phyloP scores from a whole-genome alignment of 2,888 invertebrate genomes.

The Watsonalla cultraria region DNA sequence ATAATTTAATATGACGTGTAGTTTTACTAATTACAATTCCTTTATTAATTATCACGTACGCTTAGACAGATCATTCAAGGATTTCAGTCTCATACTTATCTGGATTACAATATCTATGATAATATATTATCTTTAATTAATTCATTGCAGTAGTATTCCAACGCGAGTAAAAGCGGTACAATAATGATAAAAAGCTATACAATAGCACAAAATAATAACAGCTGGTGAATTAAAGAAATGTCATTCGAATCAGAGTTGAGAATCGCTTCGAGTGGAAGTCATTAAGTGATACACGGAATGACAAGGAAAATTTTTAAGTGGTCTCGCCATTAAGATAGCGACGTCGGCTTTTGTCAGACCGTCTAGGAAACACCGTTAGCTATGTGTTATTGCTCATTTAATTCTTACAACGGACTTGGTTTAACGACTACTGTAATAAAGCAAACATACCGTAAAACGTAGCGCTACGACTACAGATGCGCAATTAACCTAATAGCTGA shows the following conservation, averaged over 20 bases:
- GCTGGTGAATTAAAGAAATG: too few relatives aligned
- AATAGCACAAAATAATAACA: too few relatives aligned
- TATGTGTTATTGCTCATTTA: constrained; percentile 53
- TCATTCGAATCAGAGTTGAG: not conserved
- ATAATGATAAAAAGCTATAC: too few relatives aligned
- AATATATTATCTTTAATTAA: too few relatives aligned
- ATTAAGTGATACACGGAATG: constrained; percentile 17
- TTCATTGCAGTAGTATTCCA: too few relatives aligned
- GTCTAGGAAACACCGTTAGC: constrained; percentile 39
- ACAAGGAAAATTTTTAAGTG: constrained; percentile 27
- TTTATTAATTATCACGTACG: too few relatives aligned
- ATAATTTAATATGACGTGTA: too few relatives aligned
- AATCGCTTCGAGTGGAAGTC: constrained; percentile 2
- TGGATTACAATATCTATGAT: too few relatives aligned
- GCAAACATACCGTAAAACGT: constrained; percentile 9
- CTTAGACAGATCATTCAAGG: too few relatives aligned
- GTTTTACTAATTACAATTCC: too few relatives aligned
- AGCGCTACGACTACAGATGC: not conserved
- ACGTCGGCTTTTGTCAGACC: constrained; percentile 42
- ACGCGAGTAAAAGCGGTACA: too few relatives aligned
- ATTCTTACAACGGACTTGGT: constrained; percentile 39
- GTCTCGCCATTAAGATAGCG: constrained; percentile 29
- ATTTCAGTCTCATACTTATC: too few relatives aligned
- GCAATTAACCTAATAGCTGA: not conserved
- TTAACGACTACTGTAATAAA: constrained; percentile 31